Conservation (phyloP, 2,113 vertebrate genomes). For the Aspiorhynchus laticeps region DNA sequence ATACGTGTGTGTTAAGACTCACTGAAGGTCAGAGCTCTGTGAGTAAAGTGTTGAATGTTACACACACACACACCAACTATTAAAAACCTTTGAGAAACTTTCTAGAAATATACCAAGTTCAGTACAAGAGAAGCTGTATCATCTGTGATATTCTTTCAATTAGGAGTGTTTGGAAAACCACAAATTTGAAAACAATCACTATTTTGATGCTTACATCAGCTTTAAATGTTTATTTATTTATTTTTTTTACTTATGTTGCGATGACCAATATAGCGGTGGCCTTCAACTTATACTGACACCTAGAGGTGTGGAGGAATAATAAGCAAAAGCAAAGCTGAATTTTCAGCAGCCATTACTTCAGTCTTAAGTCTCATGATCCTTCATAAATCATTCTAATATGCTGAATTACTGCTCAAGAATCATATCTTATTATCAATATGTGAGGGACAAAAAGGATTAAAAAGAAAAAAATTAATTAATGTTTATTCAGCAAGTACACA, state of each 20-base stretch:
- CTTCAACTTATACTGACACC: not conserved
- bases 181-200: not conserved
- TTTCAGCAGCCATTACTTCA: not conserved
- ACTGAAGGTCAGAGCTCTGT: constrained; percentile 23
- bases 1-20: not conserved
- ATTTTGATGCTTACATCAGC: not conserved
- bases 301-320: not conserved
- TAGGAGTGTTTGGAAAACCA: not conserved
- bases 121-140: not conserved
- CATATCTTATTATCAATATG: too few species aligned
- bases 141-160: not conserved
- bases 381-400: too few species aligned
- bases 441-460: too few species aligned
- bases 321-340: not conserved
- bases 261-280: not conserved
- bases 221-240: not conserved
- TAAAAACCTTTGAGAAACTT: not conserved
- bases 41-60: not conserved
- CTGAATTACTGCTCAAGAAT: too few species aligned
- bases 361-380: too few species aligned
- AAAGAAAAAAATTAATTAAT: too few species aligned
- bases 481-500: too few species aligned
- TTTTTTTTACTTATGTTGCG: not conserved
- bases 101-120: not conserved
- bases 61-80: not conserved